Evolutionary conservation across 2,113 vertebrate species (phyloP).

Genomic region (Fregata magnificens): DNA sequence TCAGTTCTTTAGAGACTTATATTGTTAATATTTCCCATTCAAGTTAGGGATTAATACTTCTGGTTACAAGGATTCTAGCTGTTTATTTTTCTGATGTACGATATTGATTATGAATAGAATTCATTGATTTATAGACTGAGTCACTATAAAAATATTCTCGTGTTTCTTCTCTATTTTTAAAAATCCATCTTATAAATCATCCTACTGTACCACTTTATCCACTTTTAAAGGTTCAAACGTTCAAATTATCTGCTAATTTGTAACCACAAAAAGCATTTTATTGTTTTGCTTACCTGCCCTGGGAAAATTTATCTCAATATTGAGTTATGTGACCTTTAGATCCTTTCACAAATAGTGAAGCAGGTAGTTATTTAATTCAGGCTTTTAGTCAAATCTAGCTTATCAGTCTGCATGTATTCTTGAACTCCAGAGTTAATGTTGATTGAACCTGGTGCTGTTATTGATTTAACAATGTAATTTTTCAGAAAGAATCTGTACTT

Average conservation of each 20-base stretch:
- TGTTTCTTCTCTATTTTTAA: not conserved
- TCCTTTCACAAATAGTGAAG: constrained; percentile 11
- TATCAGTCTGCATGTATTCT: not conserved
- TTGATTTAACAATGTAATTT: not conserved
- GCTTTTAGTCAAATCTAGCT: not conserved
- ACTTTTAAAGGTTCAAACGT: constrained; percentile 18
- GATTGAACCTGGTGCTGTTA: not conserved
- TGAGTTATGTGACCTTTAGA: constrained; percentile 29
- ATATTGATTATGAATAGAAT: not conserved
- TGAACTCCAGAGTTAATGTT: not conserved
- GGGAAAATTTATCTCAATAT: not conserved
- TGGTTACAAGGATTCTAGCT: not conserved
- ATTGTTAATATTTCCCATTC: not conserved
- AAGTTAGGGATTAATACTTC: not conserved
- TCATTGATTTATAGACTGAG: not conserved
- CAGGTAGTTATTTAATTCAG: not conserved
- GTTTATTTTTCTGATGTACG: not conserved
- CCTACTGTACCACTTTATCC: not conserved
- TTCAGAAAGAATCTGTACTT: not conserved
- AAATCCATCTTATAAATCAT: not conserved
- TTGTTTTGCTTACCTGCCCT: not conserved
- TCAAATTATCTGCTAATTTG: not conserved
- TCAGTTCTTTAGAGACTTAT: not conserved
- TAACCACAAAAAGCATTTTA: constrained; percentile 15
- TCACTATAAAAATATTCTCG: not conserved